A percentile compares a stretch with the other conserved stretches of the same genome.
These are phyloP conservation scores for Menura novaehollandiae DNA, from an alignment of 2,113 vertebrate genomes.

Conservation along the genomic window DNA sequence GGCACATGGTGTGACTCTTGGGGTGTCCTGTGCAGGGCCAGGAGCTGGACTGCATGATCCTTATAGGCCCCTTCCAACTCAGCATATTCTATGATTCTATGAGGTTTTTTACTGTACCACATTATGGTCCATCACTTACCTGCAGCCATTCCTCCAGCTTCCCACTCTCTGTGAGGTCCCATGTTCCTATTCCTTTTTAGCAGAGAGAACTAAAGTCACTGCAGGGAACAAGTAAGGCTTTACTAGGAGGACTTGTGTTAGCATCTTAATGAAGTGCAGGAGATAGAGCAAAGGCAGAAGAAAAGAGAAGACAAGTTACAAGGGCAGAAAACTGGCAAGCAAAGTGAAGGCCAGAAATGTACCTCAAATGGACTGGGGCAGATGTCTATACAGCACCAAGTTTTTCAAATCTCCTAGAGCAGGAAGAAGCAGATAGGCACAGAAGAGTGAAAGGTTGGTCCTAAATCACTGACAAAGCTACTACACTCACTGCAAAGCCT, in stretches of 20 bases:
- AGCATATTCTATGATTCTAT: background rate
- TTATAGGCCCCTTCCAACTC: background rate
- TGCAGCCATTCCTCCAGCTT: background rate
- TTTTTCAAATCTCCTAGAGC: background rate
- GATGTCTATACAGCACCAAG: background rate
- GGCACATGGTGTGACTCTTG: background rate
- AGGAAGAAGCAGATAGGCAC: background rate
- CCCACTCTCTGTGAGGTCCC: background rate
- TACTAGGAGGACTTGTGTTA: background rate
- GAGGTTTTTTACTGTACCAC: background rate
- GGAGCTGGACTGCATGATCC: background rate
- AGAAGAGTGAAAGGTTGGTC: background rate
- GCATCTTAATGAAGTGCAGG: background rate
- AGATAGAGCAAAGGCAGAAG: background rate
- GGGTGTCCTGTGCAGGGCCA: background rate
- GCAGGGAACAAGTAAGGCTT: background rate
- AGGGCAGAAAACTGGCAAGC: background rate
- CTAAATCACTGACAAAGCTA: background rate
- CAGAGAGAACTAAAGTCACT: background rate
- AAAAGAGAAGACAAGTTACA: background rate
- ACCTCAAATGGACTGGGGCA: background rate
- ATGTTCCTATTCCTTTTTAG: background rate
- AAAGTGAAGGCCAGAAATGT: background rate
- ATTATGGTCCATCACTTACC: background rate
- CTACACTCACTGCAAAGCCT: background rate